These are phyloP conservation scores for Pempheris klunzingeri DNA, from an alignment of 2,797 vertebrate species.

Conservation along the genomic window DNA sequence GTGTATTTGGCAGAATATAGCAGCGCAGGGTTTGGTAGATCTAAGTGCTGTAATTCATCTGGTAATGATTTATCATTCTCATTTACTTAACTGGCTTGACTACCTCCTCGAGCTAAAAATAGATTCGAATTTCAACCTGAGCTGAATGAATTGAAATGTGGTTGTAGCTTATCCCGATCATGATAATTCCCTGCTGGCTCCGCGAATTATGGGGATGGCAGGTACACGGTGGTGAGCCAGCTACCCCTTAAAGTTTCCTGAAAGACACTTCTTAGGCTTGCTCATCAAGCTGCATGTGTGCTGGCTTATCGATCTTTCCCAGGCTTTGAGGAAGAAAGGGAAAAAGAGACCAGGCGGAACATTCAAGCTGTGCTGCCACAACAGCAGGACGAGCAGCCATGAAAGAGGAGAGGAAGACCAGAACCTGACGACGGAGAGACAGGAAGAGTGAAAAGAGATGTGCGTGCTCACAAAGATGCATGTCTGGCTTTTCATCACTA, in stretches of 20 bases:
- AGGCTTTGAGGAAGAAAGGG: constrained; percentile 73
- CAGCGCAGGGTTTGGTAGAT: constrained; percentile 7
- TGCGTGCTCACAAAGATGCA: constrained; percentile 3
- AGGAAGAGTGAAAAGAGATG: constrained; percentile 26
- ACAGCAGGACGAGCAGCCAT: constrained; percentile 47
- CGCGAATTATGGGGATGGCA: constrained; percentile 64
- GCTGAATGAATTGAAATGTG: constrained; percentile 41
- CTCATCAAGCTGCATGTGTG: constrained; percentile 65
- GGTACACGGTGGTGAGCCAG: constrained; percentile 54
- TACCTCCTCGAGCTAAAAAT: constrained; percentile 39
- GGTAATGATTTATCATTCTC: constrained; percentile 43
- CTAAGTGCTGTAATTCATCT: constrained; percentile 40
- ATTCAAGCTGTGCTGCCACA: constrained; percentile 69
- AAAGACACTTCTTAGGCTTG: constrained; percentile 65
- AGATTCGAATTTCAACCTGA: constrained; percentile 51
- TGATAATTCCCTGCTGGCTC: constrained; percentile 55
- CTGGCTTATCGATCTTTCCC: constrained; percentile 79
- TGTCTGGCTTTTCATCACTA: background rate
- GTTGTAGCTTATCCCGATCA: constrained; percentile 32
- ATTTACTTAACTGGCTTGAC: constrained; percentile 35
- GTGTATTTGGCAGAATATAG: constrained; percentile 7
- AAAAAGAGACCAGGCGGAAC: constrained; percentile 45
- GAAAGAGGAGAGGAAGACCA: constrained; percentile 40
- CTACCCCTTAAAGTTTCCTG: constrained; percentile 62
- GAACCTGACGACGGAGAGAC: constrained; percentile 20